A percentile compares a stretch with the other conserved stretches of the same genome.
Conservation (phyloP, 2,113 vertebrate genomes). For the Leptobrachium ailaonicum region DNA sequence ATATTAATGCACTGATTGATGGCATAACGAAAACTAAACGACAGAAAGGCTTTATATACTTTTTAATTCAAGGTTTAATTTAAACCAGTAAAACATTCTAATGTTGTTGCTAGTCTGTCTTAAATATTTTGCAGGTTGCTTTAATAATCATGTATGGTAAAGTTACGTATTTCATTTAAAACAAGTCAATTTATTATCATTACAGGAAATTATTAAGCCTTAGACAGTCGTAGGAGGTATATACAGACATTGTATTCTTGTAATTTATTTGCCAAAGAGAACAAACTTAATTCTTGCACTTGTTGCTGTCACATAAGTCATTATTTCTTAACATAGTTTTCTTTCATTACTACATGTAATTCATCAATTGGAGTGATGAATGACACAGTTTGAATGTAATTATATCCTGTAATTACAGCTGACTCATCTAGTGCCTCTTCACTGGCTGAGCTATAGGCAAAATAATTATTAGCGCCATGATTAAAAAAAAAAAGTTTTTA, state of each 20-base stretch:
- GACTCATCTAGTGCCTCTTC: conserved; percentile 45
- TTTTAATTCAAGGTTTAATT: no score
- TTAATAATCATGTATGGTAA: no score
- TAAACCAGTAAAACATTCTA: no score
- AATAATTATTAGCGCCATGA: conserved; percentile 45
- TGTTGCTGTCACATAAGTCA: conserved; percentile 43
- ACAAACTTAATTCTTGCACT: conserved; percentile 26
- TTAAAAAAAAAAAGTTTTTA: conserved; percentile 27
- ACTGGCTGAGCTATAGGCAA: conserved; percentile 37
- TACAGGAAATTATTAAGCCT: no score
- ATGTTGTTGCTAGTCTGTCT: no score
- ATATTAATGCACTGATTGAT: no score
- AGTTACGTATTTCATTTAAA: no score
- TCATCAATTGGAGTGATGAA: conserved; percentile 44
- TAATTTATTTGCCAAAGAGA: conserved; percentile 24
- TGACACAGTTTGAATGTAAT: conserved; percentile 41
- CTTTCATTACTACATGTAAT: conserved; percentile 39
- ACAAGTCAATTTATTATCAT: no score
- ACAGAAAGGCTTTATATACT: no score
- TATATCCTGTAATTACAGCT: conserved; percentile 47
- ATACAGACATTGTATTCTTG: conserved; percentile 1
- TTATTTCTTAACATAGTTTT: conserved; percentile 40
- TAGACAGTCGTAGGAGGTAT: no score
- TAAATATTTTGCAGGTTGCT: no score
- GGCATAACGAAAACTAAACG: no score